A percentile compares a stretch with the other conserved stretches of the same genome.
Conservation (phyloP, 2,888 invertebrate genomes). For the Terebella lapidaria region DNA sequence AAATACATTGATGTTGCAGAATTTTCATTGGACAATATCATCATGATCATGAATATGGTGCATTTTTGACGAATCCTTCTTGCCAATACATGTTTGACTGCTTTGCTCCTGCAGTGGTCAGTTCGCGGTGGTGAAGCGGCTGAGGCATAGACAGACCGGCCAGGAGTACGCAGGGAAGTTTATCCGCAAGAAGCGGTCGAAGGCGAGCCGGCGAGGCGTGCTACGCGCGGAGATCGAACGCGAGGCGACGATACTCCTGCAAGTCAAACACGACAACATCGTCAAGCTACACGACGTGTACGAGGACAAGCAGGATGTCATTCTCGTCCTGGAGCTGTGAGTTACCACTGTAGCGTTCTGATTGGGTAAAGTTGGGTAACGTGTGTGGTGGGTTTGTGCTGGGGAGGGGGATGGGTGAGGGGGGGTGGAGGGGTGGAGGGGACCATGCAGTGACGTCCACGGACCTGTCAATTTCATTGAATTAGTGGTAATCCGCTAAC, state of each 20-base stretch:
- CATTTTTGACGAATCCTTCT: too few relatives aligned
- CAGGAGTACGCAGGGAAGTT: slow-evolving; percentile 64
- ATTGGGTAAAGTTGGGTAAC: background rate
- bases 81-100: too few relatives aligned
- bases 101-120: slow-evolving; percentile 65
- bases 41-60: too few relatives aligned
- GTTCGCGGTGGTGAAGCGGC: slow-evolving; percentile 63
- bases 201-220: slow-evolving; percentile 51
- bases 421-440: too few relatives aligned
- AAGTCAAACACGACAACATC: slow-evolving; percentile 62
- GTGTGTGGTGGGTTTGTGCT: background rate
- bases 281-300: slow-evolving; percentile 63
- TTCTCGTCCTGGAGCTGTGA: slow-evolving; percentile 28
- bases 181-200: slow-evolving; percentile 61
- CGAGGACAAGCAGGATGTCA: slow-evolving; percentile 36
- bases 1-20: too few relatives aligned
- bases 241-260: slow-evolving; percentile 59
- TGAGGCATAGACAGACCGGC: slow-evolving; percentile 57
- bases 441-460: too few relatives aligned
- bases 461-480: too few relatives aligned
- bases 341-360: too few relatives aligned
- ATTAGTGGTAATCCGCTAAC: too few relatives aligned
- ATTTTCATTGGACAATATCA: too few relatives aligned
- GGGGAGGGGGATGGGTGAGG: too few relatives aligned
- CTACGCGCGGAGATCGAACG: slow-evolving; percentile 57